phyloP scores from a whole-genome alignment of 30 jellyfish, hydroid and myxozoan genomes.

The Aurelia aurita region DNA sequence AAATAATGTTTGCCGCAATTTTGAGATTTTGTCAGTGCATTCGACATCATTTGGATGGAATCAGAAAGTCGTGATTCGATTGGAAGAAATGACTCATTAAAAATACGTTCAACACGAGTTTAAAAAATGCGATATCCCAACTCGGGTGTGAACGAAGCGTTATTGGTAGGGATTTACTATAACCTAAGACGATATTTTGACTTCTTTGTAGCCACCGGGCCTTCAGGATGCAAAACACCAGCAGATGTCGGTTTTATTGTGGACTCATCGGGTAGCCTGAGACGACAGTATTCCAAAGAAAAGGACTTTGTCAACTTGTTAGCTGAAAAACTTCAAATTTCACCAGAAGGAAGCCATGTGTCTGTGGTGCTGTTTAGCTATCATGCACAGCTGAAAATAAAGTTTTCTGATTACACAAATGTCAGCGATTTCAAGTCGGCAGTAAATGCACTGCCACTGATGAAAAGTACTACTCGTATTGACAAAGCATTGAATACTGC shows the following conservation, averaged over 20 bases:
- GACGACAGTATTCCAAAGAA: slow-evolving; percentile 55
- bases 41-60: too few relatives aligned
- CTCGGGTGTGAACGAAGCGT: too few relatives aligned
- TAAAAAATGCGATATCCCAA: too few relatives aligned
- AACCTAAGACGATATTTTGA: too few relatives aligned
- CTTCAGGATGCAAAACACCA: slow-evolving; percentile 40
- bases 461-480: slow-evolving; percentile 59
- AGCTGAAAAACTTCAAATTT: slow-evolving; percentile 39
- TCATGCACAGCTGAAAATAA: slow-evolving; percentile 68
- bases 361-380: slow-evolving; percentile 81
- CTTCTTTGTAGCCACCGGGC: not conserved
- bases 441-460: slow-evolving; percentile 61
- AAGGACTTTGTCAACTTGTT: slow-evolving; percentile 62
- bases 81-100: too few relatives aligned
- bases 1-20: too few relatives aligned
- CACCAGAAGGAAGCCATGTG: slow-evolving; percentile 71
- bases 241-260: slow-evolving; percentile 73
- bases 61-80: too few relatives aligned
- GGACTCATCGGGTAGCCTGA: slow-evolving; percentile 79
- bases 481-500: slow-evolving; percentile 72
- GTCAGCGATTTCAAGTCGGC: slow-evolving; percentile 38
- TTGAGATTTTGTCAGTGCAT: too few relatives aligned
- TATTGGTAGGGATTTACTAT: too few relatives aligned
- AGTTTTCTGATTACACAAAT: slow-evolving; percentile 62
- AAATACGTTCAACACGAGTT: too few relatives aligned